Evolutionary conservation across 1,140 invertebrate species (phyloP).

Genomic region (Subanguina moxae): DNA sequence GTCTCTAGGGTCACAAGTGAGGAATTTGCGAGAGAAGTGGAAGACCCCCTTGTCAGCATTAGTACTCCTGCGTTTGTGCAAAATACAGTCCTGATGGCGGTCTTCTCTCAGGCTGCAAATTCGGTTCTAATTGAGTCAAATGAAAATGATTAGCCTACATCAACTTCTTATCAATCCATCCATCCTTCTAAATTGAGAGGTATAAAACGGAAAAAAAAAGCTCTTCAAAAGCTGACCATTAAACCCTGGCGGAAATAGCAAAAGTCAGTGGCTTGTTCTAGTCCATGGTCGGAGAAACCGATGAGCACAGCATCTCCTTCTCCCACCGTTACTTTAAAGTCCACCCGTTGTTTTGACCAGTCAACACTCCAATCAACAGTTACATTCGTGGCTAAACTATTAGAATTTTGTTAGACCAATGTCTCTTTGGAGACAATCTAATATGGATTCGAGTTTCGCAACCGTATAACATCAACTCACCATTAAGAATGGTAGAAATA

Average conservation of each 20-base stretch:
- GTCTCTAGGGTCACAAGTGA: constrained; percentile 84
- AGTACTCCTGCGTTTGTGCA: constrained; percentile 65
- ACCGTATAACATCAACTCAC: no score
- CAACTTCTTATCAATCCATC: constrained; percentile 25
- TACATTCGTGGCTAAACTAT: neutral
- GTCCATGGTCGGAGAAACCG: constrained; percentile 85
- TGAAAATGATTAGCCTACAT: no score
- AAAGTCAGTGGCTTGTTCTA: constrained; percentile 73
- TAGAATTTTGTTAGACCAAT: no score
- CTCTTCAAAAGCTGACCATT: constrained; percentile 5
- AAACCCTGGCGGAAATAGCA: constrained; percentile 65
- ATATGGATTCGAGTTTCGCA: no score
- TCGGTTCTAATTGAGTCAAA: no score
- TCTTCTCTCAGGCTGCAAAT: constrained; percentile 61
- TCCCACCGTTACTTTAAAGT: constrained; percentile 33
- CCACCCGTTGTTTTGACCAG: constrained; percentile 37
- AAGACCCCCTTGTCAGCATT: constrained; percentile 61
- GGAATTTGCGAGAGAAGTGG: constrained; percentile 76
- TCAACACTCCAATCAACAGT: constrained; percentile 38
- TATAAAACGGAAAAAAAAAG: constrained; percentile 70
- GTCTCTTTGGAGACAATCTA: no score
- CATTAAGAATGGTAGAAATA: no score
- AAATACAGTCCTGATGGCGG: constrained; percentile 72
- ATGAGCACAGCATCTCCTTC: constrained; percentile 67
- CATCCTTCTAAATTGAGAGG: constrained; percentile 23